These are phyloP conservation scores for Sterna hirundo DNA, from an alignment of 2,113 vertebrate species.

Conservation along the genomic window DNA sequence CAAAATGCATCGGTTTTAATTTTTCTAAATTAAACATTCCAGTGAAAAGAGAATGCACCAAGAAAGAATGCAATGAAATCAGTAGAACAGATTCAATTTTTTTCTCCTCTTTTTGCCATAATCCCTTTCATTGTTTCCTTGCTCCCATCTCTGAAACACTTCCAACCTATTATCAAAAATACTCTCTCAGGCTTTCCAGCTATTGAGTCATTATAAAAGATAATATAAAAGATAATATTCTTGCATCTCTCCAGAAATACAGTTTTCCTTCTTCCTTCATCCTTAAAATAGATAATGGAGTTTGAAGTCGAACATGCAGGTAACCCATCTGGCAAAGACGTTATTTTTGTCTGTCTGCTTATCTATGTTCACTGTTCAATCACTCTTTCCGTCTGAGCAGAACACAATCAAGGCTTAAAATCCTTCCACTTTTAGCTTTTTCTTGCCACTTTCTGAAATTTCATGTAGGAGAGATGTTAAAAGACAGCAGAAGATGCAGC, in stretches of 20 bases:
- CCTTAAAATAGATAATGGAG: not conserved
- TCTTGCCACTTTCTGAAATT: not conserved
- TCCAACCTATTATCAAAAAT: not conserved
- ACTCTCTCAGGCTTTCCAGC: not conserved
- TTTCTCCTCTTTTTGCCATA: not conserved
- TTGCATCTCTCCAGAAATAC: not conserved
- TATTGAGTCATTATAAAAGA: not conserved
- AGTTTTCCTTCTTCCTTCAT: not conserved
- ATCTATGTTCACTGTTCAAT: not conserved
- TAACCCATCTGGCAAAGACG: not conserved
- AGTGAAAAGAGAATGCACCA: not conserved
- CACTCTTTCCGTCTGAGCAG: not conserved
- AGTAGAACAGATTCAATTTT: not conserved
- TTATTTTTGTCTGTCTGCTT: not conserved
- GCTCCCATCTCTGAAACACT: not conserved
- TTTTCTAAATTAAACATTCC: not conserved
- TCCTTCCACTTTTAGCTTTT: not conserved
- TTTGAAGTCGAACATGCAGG: not conserved
- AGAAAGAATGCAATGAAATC: not conserved
- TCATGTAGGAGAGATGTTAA: not conserved
- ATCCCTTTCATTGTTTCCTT: not conserved
- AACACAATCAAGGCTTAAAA: not conserved
- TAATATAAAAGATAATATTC: not conserved
- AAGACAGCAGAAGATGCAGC: not conserved
- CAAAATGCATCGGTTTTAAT: not conserved